A percentile compares a stretch with the other conserved stretches of the same genome.
These are phyloP conservation scores for Disparrhopalites patrizii DNA, from an alignment of 2,888 invertebrate species.

Conservation along the genomic window DNA sequence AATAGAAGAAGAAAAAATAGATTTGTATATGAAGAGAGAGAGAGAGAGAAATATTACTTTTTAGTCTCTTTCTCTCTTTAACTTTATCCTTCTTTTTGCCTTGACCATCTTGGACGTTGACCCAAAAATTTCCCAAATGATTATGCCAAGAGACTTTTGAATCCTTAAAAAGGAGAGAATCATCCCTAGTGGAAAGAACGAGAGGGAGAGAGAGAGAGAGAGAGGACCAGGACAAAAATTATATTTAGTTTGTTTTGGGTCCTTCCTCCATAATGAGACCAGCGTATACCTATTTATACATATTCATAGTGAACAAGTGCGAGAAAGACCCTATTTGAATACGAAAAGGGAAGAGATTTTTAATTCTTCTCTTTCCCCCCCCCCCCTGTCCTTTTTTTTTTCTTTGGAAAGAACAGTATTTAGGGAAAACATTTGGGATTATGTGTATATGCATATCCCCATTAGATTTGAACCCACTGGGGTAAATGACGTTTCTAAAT, in stretches of 20 bases:
- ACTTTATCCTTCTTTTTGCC: not conserved
- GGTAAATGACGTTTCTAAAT: too few species aligned
- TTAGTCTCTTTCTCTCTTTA: not conserved
- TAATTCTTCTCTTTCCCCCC: not conserved
- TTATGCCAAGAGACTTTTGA: not conserved
- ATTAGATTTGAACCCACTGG: not conserved
- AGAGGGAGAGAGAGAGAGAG: not conserved
- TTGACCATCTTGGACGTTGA: conserved; percentile 19
- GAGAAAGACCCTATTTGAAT: too few species aligned
- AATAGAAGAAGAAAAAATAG: conserved; percentile 9
- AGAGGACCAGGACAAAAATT: not conserved
- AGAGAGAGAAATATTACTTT: conserved; percentile 8
- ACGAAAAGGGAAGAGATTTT: too few species aligned
- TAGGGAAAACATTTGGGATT: not conserved
- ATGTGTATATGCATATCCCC: not conserved
- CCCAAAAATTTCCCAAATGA: conserved; percentile 14
- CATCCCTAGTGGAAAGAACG: not conserved
- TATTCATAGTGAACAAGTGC: too few species aligned
- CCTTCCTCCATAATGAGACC: too few species aligned
- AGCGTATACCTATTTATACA: too few species aligned
- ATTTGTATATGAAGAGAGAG: not conserved
- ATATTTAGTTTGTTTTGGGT: not conserved
- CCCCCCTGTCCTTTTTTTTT: not conserved
- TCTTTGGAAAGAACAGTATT: not conserved
- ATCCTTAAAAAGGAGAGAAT: not conserved